Base-by-base conservation (phyloP, 92 coral and sea anemone genomes). In the Porites lobata region DNA sequence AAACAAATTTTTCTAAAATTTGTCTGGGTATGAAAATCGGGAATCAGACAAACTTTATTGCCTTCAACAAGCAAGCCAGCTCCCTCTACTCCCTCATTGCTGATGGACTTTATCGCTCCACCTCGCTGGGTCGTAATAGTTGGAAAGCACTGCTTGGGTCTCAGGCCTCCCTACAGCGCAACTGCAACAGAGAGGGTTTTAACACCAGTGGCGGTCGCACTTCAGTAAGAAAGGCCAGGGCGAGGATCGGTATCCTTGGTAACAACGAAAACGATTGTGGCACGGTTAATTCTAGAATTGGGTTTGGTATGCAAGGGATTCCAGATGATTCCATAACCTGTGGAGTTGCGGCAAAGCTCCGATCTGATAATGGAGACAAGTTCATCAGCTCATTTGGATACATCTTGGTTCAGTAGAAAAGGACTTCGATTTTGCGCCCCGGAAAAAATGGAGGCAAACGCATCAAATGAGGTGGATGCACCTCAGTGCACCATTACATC, bases 41-140 rank as follows among this genome's bases (percentile, higher is more conserved):
- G 19, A 7, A 15, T 26, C 75, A 67, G 21, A 66, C 32, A 22
- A 80, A 18, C 8, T 80, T 67, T 20, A 65, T 80, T 64, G 38
- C 47, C 21, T 13, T 80, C 66, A 51, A 66, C 64, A 51, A 21
- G 63, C 32, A 80, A 6, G 85, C 86, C 18, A 68, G 10, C 77
- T 81, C 86, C n/a, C 86, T 81, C 1, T 69, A 51, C 77, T 69
- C 86, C 29, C 47, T 81, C 18, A 84, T 84, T 13, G 72, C 81
- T 7, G 72, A 75, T 20, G 79, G 76, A 12, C 5, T 14, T 1
- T 54, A 61, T 24, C 89, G 65, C 72, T 51, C 52, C 32, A 85
- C 85, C 1, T 62, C 38, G 10, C 82, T 69, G 61, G 59, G 62
- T 65, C 85, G 85, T 9, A 26, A 22, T 75, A 80, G 76, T 50